These are phyloP conservation scores for Melinaea marsaeus DNA, from an alignment of 2,888 invertebrate species.

Conservation along the genomic window DNA sequence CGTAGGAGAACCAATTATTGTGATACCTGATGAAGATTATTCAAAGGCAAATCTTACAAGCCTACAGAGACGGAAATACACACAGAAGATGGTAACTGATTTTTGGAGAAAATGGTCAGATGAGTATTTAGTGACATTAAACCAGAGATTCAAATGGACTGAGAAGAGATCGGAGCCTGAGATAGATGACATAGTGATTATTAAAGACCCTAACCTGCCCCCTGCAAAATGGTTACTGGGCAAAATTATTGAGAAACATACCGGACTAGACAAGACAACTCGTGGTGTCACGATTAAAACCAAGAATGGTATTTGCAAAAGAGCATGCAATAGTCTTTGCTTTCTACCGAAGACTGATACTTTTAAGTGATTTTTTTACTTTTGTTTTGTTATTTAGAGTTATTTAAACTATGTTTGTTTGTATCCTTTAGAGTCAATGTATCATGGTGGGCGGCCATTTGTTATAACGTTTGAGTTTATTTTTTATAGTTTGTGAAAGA, in stretches of 20 bases:
- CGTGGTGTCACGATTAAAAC: too few relatives aligned
- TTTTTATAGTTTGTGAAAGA: not conserved
- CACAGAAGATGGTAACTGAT: slow-evolving; percentile 14
- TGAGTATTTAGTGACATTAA: slow-evolving; percentile 18
- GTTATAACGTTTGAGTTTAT: not conserved
- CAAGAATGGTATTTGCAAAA: too few relatives aligned
- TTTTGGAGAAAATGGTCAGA: slow-evolving; percentile 23
- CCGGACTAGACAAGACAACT: too few relatives aligned
- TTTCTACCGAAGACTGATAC: not conserved
- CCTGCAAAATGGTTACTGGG: too few relatives aligned
- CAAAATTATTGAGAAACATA: too few relatives aligned
- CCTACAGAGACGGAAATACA: slow-evolving; percentile 25
- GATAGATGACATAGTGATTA: too few relatives aligned
- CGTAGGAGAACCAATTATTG: slow-evolving; percentile 16
- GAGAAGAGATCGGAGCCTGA: too few relatives aligned
- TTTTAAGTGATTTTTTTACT: not conserved
- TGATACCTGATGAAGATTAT: slow-evolving; percentile 10
- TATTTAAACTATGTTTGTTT: too few relatives aligned
- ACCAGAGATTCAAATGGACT: not conserved
- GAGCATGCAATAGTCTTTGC: too few relatives aligned
- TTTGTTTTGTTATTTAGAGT: not conserved
- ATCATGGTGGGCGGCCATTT: not conserved
- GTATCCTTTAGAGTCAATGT: too few relatives aligned
- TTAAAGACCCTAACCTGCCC: too few relatives aligned
- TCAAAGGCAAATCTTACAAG: slow-evolving; percentile 8